phyloP scores from a whole-genome alignment of 2,888 invertebrate species.

The Helobdella robusta region DNA sequence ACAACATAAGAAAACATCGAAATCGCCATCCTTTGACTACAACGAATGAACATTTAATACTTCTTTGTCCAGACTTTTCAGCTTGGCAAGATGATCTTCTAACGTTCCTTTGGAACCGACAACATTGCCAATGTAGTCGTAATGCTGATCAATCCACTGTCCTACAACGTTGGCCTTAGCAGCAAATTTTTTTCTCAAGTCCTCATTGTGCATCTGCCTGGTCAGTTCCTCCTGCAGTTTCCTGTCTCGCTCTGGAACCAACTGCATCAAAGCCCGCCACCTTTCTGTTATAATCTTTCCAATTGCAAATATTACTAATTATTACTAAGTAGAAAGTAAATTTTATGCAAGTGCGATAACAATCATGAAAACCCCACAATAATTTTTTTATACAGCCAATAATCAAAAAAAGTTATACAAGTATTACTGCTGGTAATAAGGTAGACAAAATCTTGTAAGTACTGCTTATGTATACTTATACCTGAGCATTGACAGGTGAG shows the following conservation, averaged over 20 bases:
- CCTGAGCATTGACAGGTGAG: conserved; percentile 88
- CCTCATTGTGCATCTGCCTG: conserved; percentile 90
- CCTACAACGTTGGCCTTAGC: conserved; percentile 97
- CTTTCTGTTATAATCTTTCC: conserved; percentile 66
- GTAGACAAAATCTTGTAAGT: not conserved
- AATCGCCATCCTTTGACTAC: too few species aligned
- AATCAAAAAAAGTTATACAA: too few species aligned
- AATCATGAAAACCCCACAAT: too few species aligned
- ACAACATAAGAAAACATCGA: too few species aligned
- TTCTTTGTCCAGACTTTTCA: conserved; percentile 44
- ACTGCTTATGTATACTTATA: conserved; percentile 46
- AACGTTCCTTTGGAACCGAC: conserved; percentile 69
- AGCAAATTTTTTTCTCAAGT: conserved; percentile 90
- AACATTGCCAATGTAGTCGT: conserved; percentile 88
- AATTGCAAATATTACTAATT: too few species aligned
- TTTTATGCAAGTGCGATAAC: conserved; percentile 33
- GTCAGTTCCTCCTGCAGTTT: conserved; percentile 88
- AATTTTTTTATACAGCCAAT: too few species aligned
- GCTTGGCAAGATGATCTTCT: conserved; percentile 37
- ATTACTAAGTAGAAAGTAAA: too few species aligned
- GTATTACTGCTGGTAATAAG: conserved; percentile 48
- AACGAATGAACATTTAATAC: conserved; percentile 41
- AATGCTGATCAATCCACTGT: conserved; percentile 91
- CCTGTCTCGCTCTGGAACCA: conserved; percentile 90
- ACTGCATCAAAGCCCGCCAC: conserved; percentile 86